These are phyloP conservation scores for Zygothrica quintamaculata DNA, from an alignment of 2,888 invertebrate genomes.

Conservation along the genomic window DNA sequence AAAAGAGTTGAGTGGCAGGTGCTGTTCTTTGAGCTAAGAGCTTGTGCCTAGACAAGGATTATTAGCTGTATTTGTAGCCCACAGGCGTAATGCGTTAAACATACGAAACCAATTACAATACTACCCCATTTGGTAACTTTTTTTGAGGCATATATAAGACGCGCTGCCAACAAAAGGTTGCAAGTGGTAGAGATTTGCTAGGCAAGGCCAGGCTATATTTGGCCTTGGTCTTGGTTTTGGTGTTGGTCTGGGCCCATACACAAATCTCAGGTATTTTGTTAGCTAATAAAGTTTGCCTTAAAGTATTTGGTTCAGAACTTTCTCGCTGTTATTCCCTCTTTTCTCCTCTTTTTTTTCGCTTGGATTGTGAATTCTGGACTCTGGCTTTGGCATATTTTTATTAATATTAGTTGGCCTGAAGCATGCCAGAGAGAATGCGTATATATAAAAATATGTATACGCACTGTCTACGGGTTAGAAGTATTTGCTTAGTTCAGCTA, in stretches of 20 bases:
- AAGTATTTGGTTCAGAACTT: conserved; percentile 66
- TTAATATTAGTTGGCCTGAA: conserved; percentile 68
- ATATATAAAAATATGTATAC: conserved; percentile 31
- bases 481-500: conserved; percentile 63
- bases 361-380: too few species aligned
- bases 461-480: conserved; percentile 49
- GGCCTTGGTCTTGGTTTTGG: conserved; percentile 29
- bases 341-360: too few species aligned
- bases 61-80: conserved; percentile 55
- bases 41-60: conserved; percentile 66
- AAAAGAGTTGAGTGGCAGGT: conserved; percentile 2
- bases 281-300: conserved; percentile 78
- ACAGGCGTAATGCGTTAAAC: conserved; percentile 68
- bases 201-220: conserved; percentile 24
- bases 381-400: conserved; percentile 62
- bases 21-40: conserved; percentile 51
- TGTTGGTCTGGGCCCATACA: too few species aligned
- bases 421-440: conserved; percentile 41
- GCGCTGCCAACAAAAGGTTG: not conserved
- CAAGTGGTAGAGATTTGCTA: conserved; percentile 18
- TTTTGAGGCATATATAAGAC: conserved; percentile 25
- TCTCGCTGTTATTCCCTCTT: too few species aligned
- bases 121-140: conserved; percentile 51
- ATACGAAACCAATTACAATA: conserved; percentile 75
- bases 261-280: conserved; percentile 77